phyloP scores from a whole-genome alignment of 1,140 invertebrate genomes.

The Microvelia longipes region DNA sequence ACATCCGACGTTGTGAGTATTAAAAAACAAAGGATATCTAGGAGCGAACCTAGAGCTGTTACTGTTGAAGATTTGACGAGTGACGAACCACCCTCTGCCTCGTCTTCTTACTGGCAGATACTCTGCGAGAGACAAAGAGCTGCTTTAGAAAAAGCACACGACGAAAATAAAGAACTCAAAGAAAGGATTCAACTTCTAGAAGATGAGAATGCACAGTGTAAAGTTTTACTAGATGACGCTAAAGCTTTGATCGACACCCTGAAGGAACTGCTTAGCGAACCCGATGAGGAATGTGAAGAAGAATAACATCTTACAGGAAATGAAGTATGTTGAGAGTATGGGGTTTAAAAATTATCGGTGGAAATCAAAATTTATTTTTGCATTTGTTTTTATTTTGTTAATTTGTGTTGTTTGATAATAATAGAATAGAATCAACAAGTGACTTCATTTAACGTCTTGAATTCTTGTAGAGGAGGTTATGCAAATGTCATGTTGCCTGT shows the following conservation, averaged over 20 bases:
- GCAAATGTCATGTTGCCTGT: no score
- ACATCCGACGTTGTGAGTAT: not conserved
- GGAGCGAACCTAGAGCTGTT: conserved; percentile 6
- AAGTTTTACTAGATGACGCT: conserved; percentile 48
- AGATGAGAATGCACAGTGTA: conserved; percentile 42
- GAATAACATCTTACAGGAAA: no score
- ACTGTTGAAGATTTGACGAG: not conserved
- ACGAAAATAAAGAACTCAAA: conserved; percentile 33
- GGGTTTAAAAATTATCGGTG: no score
- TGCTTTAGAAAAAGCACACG: conserved; percentile 44
- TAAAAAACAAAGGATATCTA: not conserved
- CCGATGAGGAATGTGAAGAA: not conserved
- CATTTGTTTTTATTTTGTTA: no score
- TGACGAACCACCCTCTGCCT: conserved; percentile 38
- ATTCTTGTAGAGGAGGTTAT: no score
- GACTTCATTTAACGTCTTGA: no score
- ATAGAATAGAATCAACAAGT: no score
- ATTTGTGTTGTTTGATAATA: no score
- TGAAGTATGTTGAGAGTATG: no score
- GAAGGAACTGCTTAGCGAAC: conserved; percentile 32
- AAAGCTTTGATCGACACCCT: conserved; percentile 45
- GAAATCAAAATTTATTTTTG: no score
- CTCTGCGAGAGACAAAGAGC: conserved; percentile 45
- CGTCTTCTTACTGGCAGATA: conserved; percentile 44
- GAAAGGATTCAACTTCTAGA: conserved; percentile 38